Evolutionary conservation across 2,797 vertebrate genomes (phyloP).

Genomic region (Semaprochilodus insignis): DNA sequence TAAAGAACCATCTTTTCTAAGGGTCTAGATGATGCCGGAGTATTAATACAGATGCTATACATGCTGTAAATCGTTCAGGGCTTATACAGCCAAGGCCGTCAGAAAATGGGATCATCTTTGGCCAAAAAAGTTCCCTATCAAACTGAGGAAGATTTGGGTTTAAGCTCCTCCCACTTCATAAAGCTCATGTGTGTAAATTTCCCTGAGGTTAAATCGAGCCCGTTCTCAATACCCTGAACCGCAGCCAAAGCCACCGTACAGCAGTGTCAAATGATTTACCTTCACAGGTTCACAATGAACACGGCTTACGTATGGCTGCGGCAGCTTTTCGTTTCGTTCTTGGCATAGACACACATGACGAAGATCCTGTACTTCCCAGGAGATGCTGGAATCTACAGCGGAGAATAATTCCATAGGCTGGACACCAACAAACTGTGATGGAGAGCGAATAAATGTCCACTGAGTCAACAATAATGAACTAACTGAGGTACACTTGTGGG

Average conservation of each 20-base stretch:
- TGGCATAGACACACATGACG: conserved; percentile 18
- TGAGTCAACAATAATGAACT: not conserved
- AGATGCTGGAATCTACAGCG: not conserved
- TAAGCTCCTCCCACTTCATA: not conserved
- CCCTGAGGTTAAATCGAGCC: conserved; percentile 27
- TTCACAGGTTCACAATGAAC: not conserved
- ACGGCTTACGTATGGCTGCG: not conserved
- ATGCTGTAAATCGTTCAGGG: not conserved
- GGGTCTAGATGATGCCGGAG: not conserved
- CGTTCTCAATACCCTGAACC: not conserved
- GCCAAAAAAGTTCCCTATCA: not conserved
- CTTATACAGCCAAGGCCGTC: not conserved
- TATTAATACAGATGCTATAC: not conserved
- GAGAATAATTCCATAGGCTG: not conserved
- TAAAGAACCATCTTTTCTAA: too few relatives aligned
- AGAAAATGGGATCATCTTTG: not conserved
- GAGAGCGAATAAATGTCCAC: conserved; percentile 17
- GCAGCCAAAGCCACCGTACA: not conserved
- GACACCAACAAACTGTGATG: not conserved
- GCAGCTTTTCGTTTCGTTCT: not conserved
- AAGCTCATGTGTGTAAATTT: conserved; percentile 11
- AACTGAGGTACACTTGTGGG: conserved; percentile 47
- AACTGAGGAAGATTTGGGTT: not conserved
- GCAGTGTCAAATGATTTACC: too few relatives aligned
- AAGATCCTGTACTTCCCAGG: not conserved